Percentiles rank a stretch among this genome's conserved stretches.
Conservation (phyloP, 2,797 vertebrate species). For the Pantherophis alleghaniensis region DNA sequence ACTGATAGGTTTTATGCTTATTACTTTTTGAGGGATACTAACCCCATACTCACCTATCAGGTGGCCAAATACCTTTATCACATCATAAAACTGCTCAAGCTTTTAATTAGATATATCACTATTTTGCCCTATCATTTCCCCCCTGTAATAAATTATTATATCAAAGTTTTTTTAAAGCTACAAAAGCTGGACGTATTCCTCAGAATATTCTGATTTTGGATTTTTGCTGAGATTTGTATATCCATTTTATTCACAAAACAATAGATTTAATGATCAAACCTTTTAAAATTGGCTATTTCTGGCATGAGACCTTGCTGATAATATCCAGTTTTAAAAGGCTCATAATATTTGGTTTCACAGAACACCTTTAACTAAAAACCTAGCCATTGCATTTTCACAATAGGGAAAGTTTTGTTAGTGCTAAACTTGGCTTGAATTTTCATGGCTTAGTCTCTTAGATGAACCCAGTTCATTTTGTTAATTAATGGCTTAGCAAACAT, state of each 20-base stretch:
- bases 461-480: not conserved
- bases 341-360: not conserved
- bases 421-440: not conserved
- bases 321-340: not conserved
- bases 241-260: not conserved
- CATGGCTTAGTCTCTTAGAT: not conserved
- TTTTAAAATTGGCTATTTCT: not conserved
- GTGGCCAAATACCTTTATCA: too few relatives aligned
- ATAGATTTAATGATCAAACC: not conserved
- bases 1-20: too few relatives aligned
- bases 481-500: not conserved
- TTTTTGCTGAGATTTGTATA: too few relatives aligned
- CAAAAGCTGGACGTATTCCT: too few relatives aligned
- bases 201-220: too few relatives aligned
- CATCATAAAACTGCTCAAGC: too few relatives aligned
- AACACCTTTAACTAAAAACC: not conserved
- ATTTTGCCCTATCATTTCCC: too few relatives aligned
- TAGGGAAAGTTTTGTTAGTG: not conserved
- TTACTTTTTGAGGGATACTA: too few relatives aligned
- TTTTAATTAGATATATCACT: too few relatives aligned
- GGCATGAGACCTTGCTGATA: not conserved
- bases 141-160: too few relatives aligned
- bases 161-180: too few relatives aligned
- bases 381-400: not conserved
- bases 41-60: too few relatives aligned